phyloP scores from a whole-genome alignment of 2,113 vertebrate species.

The Syngnathoides biaculeatus region DNA sequence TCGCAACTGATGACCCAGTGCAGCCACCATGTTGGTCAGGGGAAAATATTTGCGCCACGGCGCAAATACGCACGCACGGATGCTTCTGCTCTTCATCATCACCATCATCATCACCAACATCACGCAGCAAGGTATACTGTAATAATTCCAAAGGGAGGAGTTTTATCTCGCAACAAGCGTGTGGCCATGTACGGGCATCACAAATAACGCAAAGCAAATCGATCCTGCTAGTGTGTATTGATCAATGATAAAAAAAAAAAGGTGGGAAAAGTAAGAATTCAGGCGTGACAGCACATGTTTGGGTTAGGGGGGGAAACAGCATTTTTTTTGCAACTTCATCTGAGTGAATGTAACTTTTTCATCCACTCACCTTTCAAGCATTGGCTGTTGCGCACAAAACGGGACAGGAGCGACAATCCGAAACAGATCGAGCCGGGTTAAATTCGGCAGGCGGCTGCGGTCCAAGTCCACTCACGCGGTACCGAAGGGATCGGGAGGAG shows the following conservation, averaged over 20 bases:
- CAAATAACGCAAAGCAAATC: conserved; percentile 55
- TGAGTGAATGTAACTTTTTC: conserved; percentile 2
- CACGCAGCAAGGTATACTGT: not conserved
- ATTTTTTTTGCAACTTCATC: conserved; percentile 29
- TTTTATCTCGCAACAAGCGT: not conserved
- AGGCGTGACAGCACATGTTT: conserved; percentile 29
- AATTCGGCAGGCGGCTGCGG: conserved; percentile 14
- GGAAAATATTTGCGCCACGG: conserved; percentile 61
- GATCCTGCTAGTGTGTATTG: conserved; percentile 19
- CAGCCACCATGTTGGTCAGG: conserved; percentile 35
- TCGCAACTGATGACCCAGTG: conserved; percentile 42
- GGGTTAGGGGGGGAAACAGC: not conserved
- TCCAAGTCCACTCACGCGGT: conserved; percentile 18
- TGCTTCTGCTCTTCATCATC: conserved; percentile 36
- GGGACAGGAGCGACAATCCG: conserved; percentile 9
- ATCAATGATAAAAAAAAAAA: not conserved
- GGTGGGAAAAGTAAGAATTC: too few relatives aligned
- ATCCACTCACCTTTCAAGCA: conserved; percentile 50
- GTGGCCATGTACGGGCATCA: conserved; percentile 55
- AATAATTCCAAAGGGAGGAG: not conserved
- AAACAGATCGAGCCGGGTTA: not conserved
- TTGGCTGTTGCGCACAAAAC: conserved; percentile 10
- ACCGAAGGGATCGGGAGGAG: not conserved
- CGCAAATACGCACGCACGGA: conserved; percentile 16
- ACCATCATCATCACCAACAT: not conserved